Evolutionary conservation across 2,888 invertebrate genomes (phyloP).

Genomic region (Ecdyonurus torrentis): DNA sequence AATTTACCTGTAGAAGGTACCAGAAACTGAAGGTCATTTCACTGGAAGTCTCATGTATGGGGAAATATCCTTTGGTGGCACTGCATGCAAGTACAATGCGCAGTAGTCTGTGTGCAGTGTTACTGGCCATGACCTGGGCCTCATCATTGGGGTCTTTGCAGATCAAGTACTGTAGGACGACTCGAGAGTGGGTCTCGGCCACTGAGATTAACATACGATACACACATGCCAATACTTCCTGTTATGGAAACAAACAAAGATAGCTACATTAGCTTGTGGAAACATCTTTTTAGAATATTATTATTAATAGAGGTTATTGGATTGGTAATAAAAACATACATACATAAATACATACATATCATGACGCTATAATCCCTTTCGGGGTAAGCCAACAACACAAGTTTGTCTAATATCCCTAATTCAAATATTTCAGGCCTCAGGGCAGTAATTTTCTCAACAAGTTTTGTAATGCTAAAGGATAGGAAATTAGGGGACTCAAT

Average conservation of each 20-base stretch:
- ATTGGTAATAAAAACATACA: no score
- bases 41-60: slow-evolving; percentile 73
- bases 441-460: no score
- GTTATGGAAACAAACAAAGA: slow-evolving; percentile 12
- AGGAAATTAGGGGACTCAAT: no score
- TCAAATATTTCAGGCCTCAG: no score
- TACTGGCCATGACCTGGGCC: slow-evolving; percentile 12
- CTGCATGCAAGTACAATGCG: slow-evolving; percentile 62
- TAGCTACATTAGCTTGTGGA: no score
- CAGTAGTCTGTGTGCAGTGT: slow-evolving; percentile 43
- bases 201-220: slow-evolving; percentile 51
- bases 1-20: slow-evolving; percentile 68
- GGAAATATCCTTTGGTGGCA: slow-evolving; percentile 66
- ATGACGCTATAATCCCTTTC: no score
- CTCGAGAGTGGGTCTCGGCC: slow-evolving; percentile 50
- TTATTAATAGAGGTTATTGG: no score
- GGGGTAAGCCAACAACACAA: no score
- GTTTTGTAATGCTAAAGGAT: no score
- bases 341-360: no score
- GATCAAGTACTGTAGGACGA: slow-evolving; percentile 32
- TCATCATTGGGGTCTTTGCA: no score
- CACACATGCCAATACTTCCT: slow-evolving; percentile 52
- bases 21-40: slow-evolving; percentile 78
- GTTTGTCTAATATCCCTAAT: no score
- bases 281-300: not conserved